Conservation (phyloP, 2,113 vertebrate genomes). For the Mirza zaza region DNA sequence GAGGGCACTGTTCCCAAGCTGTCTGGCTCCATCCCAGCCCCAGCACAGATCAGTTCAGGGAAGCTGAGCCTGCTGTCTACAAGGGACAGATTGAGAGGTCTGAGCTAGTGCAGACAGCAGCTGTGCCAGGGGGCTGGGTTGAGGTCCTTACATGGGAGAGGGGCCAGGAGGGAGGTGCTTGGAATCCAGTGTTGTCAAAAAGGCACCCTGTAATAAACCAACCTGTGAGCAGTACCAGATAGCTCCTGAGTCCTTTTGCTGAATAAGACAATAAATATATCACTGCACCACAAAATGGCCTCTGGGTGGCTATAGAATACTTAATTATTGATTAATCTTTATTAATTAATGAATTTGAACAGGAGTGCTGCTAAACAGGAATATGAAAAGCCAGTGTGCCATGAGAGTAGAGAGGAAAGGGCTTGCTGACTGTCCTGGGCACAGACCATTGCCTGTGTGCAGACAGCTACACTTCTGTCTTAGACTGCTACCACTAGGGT, state of each 20-base stretch:
- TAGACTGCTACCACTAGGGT: neutral
- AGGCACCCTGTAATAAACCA: neutral
- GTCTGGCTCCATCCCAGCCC: neutral
- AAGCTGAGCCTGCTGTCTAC: neutral
- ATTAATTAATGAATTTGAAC: conserved; percentile 70
- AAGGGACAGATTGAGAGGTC: conserved; percentile 16
- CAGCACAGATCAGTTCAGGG: neutral
- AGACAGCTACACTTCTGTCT: fast-evolving
- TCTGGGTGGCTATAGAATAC: conserved; percentile 65
- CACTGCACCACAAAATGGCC: conserved; percentile 48
- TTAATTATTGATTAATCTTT: conserved; percentile 75
- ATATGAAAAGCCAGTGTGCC: neutral
- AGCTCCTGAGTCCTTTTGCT: neutral
- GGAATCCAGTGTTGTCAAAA: neutral
- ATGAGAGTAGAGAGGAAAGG: neutral
- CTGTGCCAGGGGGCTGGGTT: neutral
- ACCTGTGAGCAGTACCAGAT: neutral
- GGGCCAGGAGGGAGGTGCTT: neutral
- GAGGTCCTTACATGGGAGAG: neutral
- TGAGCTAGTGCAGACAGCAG: neutral
- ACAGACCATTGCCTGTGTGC: fast-evolving
- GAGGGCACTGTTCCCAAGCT: neutral
- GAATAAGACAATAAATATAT: conserved; percentile 53
- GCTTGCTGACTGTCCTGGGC: fast-evolving
- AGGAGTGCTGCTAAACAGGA: conserved; percentile 1